Percentiles rank a stretch among this genome's conserved stretches.
phyloP scores from a whole-genome alignment of 2,888 invertebrate species.

The Fragum whitleyi region DNA sequence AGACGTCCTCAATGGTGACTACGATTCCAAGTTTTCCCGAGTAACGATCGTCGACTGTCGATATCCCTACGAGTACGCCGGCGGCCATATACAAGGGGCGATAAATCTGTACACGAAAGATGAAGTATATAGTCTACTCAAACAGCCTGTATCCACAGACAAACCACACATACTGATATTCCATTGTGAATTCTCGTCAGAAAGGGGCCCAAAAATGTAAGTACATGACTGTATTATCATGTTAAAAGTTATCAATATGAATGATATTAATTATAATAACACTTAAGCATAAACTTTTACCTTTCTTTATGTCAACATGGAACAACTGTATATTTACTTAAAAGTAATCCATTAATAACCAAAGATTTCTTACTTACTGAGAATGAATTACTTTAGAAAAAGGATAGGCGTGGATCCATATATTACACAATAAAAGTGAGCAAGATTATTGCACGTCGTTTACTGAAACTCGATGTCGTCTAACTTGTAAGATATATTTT shows the following conservation, averaged over 20 bases:
- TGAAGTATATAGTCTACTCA: constrained; percentile 40
- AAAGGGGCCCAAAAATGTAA: constrained; percentile 65
- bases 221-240: neutral
- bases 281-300: too few relatives aligned
- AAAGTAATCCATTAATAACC: too few relatives aligned
- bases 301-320: too few relatives aligned
- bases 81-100: constrained; percentile 52
- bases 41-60: constrained; percentile 56
- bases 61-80: constrained; percentile 59
- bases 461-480: neutral
- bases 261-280: too few relatives aligned
- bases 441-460: neutral
- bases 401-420: neutral
- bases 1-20: constrained; percentile 46
- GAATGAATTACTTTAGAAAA: neutral
- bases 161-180: constrained; percentile 62
- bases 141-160: constrained; percentile 33
- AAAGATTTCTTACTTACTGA: too few relatives aligned
- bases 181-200: constrained; percentile 65
- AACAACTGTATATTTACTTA: too few relatives aligned
- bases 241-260: too few relatives aligned
- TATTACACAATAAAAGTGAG: neutral
- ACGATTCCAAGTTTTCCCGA: constrained; percentile 21
- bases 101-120: constrained; percentile 59
- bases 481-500: too few relatives aligned